These are phyloP conservation scores for Stictonetta naevosa DNA, from an alignment of 2,113 vertebrate species.

Conservation along the genomic window DNA sequence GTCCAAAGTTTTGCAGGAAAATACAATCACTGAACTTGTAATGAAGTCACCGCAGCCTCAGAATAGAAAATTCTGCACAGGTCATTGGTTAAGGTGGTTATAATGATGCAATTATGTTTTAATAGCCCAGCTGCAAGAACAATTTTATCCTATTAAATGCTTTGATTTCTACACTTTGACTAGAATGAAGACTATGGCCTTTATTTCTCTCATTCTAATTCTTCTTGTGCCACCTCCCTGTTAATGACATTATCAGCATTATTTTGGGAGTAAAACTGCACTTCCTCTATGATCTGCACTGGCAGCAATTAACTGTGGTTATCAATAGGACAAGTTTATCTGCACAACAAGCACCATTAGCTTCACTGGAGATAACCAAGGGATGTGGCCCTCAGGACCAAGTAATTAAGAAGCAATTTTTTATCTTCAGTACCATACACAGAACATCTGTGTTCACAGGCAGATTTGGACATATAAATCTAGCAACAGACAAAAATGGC, in stretches of 20 bases:
- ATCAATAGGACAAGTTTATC: background rate
- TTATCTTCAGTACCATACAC: background rate
- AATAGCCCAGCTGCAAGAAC: background rate
- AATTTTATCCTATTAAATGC: background rate
- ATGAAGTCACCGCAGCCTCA: background rate
- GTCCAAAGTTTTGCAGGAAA: background rate
- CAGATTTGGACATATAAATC: background rate
- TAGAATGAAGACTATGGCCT: background rate
- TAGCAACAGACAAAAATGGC: background rate
- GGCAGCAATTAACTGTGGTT: background rate
- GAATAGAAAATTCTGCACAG: slow-evolving; percentile 1
- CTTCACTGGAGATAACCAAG: background rate
- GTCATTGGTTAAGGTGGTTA: background rate
- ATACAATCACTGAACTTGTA: background rate
- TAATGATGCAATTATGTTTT: background rate
- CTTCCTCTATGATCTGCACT: background rate
- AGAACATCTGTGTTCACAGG: background rate
- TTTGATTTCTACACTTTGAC: background rate
- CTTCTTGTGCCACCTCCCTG: background rate
- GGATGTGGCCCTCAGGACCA: background rate
- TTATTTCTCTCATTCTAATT: background rate
- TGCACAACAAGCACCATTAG: background rate
- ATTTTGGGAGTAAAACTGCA: background rate
- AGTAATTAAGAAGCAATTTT: background rate
- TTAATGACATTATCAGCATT: background rate